Percentiles rank a stretch among this genome's conserved stretches.
phyloP scores from a whole-genome alignment of 2,797 vertebrate genomes.

The Petrocephalus schoutedeni region DNA sequence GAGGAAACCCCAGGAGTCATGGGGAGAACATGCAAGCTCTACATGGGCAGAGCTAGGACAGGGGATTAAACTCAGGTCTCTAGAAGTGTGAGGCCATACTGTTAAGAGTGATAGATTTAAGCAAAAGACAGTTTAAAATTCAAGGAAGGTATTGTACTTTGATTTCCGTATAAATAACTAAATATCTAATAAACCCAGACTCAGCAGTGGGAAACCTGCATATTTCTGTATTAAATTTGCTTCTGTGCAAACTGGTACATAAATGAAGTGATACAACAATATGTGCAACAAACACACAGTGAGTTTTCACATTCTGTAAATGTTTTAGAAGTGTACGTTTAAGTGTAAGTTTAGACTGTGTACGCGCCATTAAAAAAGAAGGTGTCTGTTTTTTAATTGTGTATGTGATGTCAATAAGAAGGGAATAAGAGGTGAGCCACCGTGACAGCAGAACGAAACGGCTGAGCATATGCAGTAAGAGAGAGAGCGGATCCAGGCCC shows the following conservation, averaged over 20 bases:
- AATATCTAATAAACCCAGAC: background rate
- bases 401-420: background rate
- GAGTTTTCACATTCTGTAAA: background rate
- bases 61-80: background rate
- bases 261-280: background rate
- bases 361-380: background rate
- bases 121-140: background rate
- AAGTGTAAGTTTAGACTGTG: too few species aligned
- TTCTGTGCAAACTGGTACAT: background rate
- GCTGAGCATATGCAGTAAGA: background rate
- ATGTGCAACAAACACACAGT: background rate
- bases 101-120: background rate
- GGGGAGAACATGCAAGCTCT: background rate
- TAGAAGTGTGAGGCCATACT: background rate
- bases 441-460: background rate
- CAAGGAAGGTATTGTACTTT: background rate
- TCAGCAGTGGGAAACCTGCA: background rate
- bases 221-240: background rate
- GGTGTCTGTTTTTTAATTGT: background rate
- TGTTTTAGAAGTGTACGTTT: background rate
- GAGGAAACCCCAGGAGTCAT: background rate
- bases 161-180: background rate
- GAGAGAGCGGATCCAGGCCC: background rate
- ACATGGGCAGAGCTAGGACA: background rate
- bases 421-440: background rate